Evolutionary conservation across 1,140 invertebrate species (phyloP), one percentile per base, ranked within the genome.

Genomic region (Liolophura sinensis): DNA sequence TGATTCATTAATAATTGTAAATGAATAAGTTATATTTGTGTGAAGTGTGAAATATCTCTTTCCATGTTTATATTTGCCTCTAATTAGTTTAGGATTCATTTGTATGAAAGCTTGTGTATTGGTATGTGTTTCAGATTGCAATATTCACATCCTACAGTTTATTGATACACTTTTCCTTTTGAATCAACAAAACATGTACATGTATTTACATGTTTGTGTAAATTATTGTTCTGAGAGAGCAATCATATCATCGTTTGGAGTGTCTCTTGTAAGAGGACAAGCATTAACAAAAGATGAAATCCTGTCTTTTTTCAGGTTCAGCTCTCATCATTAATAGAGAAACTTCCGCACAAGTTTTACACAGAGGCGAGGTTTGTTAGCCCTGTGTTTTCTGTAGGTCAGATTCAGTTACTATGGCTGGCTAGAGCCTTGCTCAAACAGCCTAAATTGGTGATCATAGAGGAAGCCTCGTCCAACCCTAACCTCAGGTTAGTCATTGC

Each of bases 361-460:
- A 70, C 73, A n/a, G 72, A 73, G 59, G 63, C 73, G 15, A 49
- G 57, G 16, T 73, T 79, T 46, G 75, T 80, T 14, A 79, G 77
- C 47, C 80, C 80, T 47, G 76, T 79, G 31, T 69, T 84, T 55
- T 80, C 74, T 71, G 78, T 67, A 16, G 70, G 70, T 25, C 82
- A 74, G 15, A 64, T 82, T 24, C 85, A 87, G 72, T 72, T 87
- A 20, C 63, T 86, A 11, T 85, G 85, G 50, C 65, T 86, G 50
- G 85, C 85, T 15, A 62, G 82, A n/a, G 85, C 71, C n/a, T 54
- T 75, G 59, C 62, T 75, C 0, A 62, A 66, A 14, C 66, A 68
- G 20, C 60, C 69, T n/a, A 73, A 68, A 56, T 62, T 75, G 15
- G 40, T 75, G 20, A 65, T 75, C 7, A 65, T 73, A 59, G 73